Percentiles rank a stretch among this genome's conserved stretches.
phyloP scores from a whole-genome alignment of 2,113 vertebrate species.

The Charadrius vociferus region DNA sequence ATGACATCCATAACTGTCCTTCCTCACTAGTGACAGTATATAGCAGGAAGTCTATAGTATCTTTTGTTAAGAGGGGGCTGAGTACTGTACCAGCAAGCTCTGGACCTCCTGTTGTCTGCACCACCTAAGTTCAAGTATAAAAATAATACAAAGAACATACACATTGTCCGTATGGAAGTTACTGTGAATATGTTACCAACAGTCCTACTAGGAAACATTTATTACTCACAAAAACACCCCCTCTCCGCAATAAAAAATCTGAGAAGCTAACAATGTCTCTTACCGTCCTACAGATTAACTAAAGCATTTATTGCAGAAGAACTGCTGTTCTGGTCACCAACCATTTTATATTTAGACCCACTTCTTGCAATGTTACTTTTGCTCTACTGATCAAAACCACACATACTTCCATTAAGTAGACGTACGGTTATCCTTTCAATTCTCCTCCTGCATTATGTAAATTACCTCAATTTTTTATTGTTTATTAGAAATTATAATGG shows the following conservation, averaged over 20 bases:
- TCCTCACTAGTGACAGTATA: constrained; percentile 82
- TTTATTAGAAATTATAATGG: neutral
- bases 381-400: neutral
- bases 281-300: neutral
- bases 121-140: constrained; percentile 77
- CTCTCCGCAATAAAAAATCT: neutral
- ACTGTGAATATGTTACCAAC: neutral
- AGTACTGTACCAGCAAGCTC: constrained; percentile 87
- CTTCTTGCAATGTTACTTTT: neutral
- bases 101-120: constrained; percentile 88
- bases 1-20: constrained; percentile 87
- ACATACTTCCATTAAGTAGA: neutral
- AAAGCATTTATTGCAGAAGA: neutral
- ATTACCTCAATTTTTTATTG: neutral
- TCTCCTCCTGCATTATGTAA: neutral
- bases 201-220: neutral
- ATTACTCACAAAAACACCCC: neutral
- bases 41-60: constrained; percentile 89
- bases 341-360: neutral
- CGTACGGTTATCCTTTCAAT: neutral
- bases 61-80: constrained; percentile 88
- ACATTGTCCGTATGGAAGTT: neutral
- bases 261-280: neutral
- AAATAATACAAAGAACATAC: neutral
- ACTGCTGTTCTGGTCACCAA: neutral